phyloP scores from a whole-genome alignment of 2,888 invertebrate genomes.

The Tachina fera region DNA sequence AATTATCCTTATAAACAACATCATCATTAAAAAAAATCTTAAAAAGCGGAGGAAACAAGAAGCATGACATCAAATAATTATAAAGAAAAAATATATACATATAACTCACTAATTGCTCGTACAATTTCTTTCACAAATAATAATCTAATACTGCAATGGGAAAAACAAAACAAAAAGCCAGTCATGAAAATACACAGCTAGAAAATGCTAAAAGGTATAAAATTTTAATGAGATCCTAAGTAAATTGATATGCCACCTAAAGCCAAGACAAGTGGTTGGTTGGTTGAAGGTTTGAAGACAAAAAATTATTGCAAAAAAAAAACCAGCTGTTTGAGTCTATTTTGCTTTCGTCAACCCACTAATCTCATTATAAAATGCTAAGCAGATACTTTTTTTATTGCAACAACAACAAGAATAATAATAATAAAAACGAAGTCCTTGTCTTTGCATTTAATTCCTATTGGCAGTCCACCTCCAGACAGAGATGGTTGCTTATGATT shows the following conservation, averaged over 20 bases:
- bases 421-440: conserved; percentile 10
- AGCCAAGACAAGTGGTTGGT: conserved; percentile 63
- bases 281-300: conserved; percentile 28
- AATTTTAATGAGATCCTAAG: conserved; percentile 74
- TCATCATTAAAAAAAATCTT: conserved; percentile 15
- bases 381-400: conserved; percentile 60
- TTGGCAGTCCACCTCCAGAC: conserved; percentile 50
- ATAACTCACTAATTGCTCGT: conserved; percentile 66
- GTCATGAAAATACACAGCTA: conserved; percentile 14
- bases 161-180: not conserved
- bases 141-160: conserved; percentile 52
- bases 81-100: conserved; percentile 8
- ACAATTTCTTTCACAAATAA: conserved; percentile 61
- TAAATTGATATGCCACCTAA: conserved; percentile 73
- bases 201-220: conserved; percentile 64
- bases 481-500: conserved; percentile 32
- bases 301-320: conserved; percentile 34
- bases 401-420: not conserved
- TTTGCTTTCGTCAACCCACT: conserved; percentile 70
- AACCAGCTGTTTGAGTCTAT: conserved; percentile 34
- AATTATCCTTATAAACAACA: conserved; percentile 38
- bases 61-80: conserved; percentile 45
- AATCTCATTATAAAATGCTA: conserved; percentile 71
- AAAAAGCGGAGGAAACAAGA: not conserved
- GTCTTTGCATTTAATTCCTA: conserved; percentile 57